Conservation (phyloP, 2,888 invertebrate genomes). For the Lordiphosa andalusiaca region DNA sequence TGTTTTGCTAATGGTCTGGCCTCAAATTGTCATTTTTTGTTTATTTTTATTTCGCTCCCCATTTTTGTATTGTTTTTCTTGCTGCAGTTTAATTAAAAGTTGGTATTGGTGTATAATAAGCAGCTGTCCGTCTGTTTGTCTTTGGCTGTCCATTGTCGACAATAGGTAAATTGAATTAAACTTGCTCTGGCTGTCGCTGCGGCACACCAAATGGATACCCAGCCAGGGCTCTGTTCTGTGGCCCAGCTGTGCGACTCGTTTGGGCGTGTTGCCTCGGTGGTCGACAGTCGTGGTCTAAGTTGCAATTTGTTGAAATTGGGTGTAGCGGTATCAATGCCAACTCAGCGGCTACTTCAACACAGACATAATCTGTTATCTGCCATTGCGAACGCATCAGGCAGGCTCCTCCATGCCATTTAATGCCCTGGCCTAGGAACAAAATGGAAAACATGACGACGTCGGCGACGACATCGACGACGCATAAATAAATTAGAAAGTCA, state of each 20-base stretch:
- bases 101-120: slow-evolving; percentile 27
- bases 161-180: slow-evolving; percentile 60
- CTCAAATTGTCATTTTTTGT: slow-evolving; percentile 5
- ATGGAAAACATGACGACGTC: slow-evolving; percentile 35
- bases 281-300: slow-evolving; percentile 27
- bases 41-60: neutral
- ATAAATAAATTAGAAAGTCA: slow-evolving; percentile 74
- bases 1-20: neutral
- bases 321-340: slow-evolving; percentile 55
- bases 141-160: slow-evolving; percentile 13
- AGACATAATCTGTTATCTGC: slow-evolving; percentile 35
- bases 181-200: slow-evolving; percentile 29
- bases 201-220: slow-evolving; percentile 26
- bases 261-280: slow-evolving; percentile 70
- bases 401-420: slow-evolving; percentile 14
- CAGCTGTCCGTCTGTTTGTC: slow-evolving; percentile 14
- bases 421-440: slow-evolving; percentile 51
- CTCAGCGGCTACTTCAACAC: slow-evolving; percentile 34
- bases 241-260: slow-evolving; percentile 67
- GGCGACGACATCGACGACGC: slow-evolving; percentile 50
- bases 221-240: slow-evolving; percentile 28
- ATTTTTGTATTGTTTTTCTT: slow-evolving; percentile 1
- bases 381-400: slow-evolving; percentile 32
- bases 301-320: slow-evolving; percentile 58
- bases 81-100: slow-evolving; percentile 45